Conservation (phyloP, 2,113 vertebrate species). For the Pollimyrus isidori region DNA sequence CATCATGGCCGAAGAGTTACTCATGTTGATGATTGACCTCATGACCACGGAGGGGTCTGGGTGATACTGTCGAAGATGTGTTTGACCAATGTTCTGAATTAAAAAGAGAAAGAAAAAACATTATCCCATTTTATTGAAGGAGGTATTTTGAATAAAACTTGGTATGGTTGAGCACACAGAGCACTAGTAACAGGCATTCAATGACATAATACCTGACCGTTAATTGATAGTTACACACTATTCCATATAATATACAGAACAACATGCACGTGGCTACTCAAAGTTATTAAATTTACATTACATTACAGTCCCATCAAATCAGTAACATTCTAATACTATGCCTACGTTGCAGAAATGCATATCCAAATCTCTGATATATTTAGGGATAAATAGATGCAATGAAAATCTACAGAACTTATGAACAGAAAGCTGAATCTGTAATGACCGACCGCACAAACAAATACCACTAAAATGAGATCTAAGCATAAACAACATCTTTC, state of each 20-base stretch:
- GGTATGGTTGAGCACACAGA: not conserved
- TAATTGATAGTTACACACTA: not conserved
- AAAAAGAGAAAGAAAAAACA: constrained; percentile 25
- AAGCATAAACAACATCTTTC: constrained; percentile 27
- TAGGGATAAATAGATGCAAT: constrained; percentile 29
- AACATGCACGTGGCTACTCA: not conserved
- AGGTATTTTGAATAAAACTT: not conserved
- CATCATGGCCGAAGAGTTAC: constrained; percentile 79
- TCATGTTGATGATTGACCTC: constrained; percentile 91
- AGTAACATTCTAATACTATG: constrained; percentile 25
- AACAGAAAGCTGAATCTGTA: constrained; percentile 28
- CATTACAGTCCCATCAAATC: constrained; percentile 23
- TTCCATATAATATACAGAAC: not conserved
- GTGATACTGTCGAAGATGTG: constrained; percentile 77
- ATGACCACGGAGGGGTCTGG: constrained; percentile 87
- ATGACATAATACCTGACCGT: not conserved
- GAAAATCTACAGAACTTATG: constrained; percentile 31
- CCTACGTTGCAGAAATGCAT: constrained; percentile 19
- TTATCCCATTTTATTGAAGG: not conserved
- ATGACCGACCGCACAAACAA: constrained; percentile 49
- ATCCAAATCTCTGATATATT: constrained; percentile 30
- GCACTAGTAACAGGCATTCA: not conserved
- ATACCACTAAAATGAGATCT: constrained; percentile 29
- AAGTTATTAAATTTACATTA: not conserved
- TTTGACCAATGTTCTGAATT: constrained; percentile 70